A percentile compares a stretch with the other conserved stretches of the same genome.
These are phyloP conservation scores for Arothron firmamentum DNA, from an alignment of 2,113 vertebrate species.

Conservation along the genomic window DNA sequence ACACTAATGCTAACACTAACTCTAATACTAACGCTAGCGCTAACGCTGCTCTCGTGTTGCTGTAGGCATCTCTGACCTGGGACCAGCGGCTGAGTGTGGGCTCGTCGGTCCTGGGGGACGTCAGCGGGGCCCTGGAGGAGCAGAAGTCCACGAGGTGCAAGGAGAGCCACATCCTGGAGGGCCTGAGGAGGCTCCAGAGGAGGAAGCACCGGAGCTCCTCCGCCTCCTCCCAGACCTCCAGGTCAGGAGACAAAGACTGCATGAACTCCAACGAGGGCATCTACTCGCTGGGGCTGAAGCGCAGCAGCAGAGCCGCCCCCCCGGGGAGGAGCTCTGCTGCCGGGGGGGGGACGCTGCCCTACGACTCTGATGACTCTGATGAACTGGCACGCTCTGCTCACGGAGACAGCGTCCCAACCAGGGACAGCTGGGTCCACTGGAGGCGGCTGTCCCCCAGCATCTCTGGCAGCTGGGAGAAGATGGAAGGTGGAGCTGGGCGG, in stretches of 20 bases:
- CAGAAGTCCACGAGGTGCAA: conserved; percentile 82
- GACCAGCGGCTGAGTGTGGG: conserved; percentile 85
- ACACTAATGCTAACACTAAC: too few relatives aligned
- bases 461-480: conserved; percentile 84
- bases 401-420: conserved; percentile 70
- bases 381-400: conserved; percentile 69
- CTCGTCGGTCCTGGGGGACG: conserved; percentile 83
- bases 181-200: conserved; percentile 85
- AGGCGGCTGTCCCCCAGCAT: conserved; percentile 81
- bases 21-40: too few relatives aligned
- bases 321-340: conserved; percentile 49
- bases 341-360: conserved; percentile 69
- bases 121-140: conserved; percentile 80
- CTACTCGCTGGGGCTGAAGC: conserved; percentile 88
- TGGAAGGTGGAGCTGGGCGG: conserved; percentile 37
- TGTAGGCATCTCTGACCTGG: conserved; percentile 81
- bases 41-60: not conserved
- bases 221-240: conserved; percentile 73
- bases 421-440: conserved; percentile 70
- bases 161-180: conserved; percentile 88
- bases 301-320: conserved; percentile 62
- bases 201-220: conserved; percentile 78
- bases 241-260: conserved; percentile 88
- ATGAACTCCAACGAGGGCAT: conserved; percentile 97
- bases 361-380: conserved; percentile 83